phyloP scores from a whole-genome alignment of 2,888 invertebrate species.

The Empis stercorea region DNA sequence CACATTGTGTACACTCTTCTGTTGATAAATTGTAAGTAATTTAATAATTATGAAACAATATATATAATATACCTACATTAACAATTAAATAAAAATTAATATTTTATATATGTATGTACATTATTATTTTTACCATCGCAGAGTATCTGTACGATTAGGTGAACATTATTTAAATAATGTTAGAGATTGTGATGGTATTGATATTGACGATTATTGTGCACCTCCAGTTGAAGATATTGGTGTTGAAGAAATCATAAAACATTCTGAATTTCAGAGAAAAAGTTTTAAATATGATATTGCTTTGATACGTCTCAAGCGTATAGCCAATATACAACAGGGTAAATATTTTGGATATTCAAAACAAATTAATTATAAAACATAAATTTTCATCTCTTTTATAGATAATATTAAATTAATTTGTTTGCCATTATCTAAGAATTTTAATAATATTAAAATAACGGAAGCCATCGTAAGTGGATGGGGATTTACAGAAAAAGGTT shows the following conservation, averaged over 20 bases:
- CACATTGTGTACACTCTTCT: slow-evolving; percentile 15
- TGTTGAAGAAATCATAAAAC: slow-evolving; percentile 32
- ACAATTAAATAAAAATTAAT: background rate
- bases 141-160: slow-evolving; percentile 33
- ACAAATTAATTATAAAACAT: background rate
- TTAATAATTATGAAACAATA: background rate
- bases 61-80: background rate
- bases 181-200: slow-evolving; percentile 24
- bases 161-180: slow-evolving; percentile 28
- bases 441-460: slow-evolving; percentile 6
- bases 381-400: slow-evolving; percentile 4
- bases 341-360: no score
- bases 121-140: no score
- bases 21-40: slow-evolving; percentile 12
- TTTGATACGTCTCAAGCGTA: slow-evolving; percentile 36
- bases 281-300: slow-evolving; percentile 44
- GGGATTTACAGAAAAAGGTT: slow-evolving; percentile 23
- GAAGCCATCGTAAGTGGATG: slow-evolving; percentile 25
- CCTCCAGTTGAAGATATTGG: slow-evolving; percentile 33
- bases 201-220: slow-evolving; percentile 23
- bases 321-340: slow-evolving; percentile 17
- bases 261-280: slow-evolving; percentile 38
- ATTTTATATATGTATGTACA: background rate
- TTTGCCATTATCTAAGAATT: slow-evolving; percentile 21
- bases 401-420: slow-evolving; percentile 26